A percentile compares a stretch with the other conserved stretches of the same genome.
Conservation (phyloP, 2,113 vertebrate genomes). For the Pelusios castaneus region DNA sequence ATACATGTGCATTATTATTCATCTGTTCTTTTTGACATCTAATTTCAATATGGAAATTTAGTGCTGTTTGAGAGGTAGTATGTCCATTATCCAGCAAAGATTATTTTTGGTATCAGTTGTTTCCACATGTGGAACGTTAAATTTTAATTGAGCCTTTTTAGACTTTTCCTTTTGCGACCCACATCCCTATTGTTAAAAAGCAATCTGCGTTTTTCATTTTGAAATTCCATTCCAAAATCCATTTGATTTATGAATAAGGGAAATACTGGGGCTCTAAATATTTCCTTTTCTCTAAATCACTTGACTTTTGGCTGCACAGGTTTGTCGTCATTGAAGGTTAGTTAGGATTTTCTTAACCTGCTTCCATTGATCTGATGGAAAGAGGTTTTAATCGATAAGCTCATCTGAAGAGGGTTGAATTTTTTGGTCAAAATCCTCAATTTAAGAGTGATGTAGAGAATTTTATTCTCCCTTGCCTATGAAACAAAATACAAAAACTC, state of each 20-base stretch:
- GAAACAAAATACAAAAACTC: neutral
- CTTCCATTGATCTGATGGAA: neutral
- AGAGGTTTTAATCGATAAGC: neutral
- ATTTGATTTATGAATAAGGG: neutral
- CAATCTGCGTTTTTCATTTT: neutral
- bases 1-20: neutral
- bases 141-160: neutral
- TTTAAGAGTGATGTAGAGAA: neutral
- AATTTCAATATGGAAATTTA: neutral
- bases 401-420: neutral
- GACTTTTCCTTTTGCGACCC: neutral
- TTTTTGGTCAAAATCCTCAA: neutral
- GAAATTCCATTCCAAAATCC: neutral
- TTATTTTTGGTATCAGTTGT: neutral
- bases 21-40: neutral
- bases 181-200: rapidly evolving
- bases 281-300: neutral
- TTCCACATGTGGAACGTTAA: neutral
- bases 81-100: neutral
- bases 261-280: neutral
- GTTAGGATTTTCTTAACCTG: neutral
- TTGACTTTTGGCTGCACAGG: neutral
- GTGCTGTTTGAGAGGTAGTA: neutral
- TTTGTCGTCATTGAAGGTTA: neutral
- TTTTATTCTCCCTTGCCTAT: neutral